A percentile compares a stretch with the other conserved stretches of the same genome.
These are phyloP conservation scores for Drosophila subsilvestris DNA, from an alignment of 2,888 invertebrate species.

Conservation along the genomic window DNA sequence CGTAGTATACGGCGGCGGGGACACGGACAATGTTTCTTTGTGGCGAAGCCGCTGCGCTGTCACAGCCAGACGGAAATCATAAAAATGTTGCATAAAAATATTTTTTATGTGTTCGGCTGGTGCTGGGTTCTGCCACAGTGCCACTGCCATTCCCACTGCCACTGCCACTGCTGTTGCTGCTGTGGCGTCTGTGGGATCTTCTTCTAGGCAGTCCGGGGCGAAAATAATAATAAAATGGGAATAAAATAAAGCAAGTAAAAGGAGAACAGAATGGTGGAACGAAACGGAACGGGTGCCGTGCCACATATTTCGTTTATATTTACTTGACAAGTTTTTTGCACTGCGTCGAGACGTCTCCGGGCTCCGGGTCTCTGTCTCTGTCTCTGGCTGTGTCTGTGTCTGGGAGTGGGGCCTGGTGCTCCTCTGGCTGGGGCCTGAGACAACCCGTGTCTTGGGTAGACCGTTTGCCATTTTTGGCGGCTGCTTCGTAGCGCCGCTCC, in stretches of 20 bases:
- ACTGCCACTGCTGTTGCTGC: conserved; percentile 19
- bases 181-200: conserved; percentile 39
- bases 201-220: conserved; percentile 39
- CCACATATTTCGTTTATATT: conserved; percentile 75
- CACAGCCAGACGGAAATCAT: conserved; percentile 73
- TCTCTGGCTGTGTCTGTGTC: conserved; percentile 20
- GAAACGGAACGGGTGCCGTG: conserved; percentile 52
- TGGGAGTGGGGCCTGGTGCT: conserved; percentile 12
- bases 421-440: conserved; percentile 33
- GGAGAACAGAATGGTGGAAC: conserved; percentile 26
- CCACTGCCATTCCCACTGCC: neutral
- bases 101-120: conserved; percentile 63
- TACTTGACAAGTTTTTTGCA: conserved; percentile 76
- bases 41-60: conserved; percentile 43
- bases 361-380: conserved; percentile 3
- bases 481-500: conserved; percentile 60
- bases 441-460: conserved; percentile 53
- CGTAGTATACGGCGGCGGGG: neutral
- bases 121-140: conserved; percentile 8
- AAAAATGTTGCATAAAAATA: conserved; percentile 78
- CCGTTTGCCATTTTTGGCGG: conserved; percentile 62
- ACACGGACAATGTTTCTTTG: conserved; percentile 27
- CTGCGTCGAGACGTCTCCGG: conserved; percentile 57
- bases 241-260: conserved; percentile 72
- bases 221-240: conserved; percentile 75